Evolutionary conservation across 2,113 vertebrate species (phyloP).

Genomic region (Festucalex cinctus): DNA sequence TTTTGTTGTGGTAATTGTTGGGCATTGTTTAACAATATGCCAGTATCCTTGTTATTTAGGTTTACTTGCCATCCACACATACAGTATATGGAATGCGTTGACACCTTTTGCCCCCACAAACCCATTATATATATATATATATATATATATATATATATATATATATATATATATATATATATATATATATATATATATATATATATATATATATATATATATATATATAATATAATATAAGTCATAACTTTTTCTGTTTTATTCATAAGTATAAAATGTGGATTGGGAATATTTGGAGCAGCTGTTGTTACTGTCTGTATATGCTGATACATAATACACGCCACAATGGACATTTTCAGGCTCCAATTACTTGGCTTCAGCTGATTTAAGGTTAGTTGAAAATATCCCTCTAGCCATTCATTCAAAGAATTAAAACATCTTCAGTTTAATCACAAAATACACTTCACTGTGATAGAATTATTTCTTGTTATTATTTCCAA

Average conservation of each 20-base stretch:
- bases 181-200: no score
- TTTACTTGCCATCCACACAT: no score
- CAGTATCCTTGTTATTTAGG: no score
- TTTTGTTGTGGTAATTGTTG: no score
- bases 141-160: no score
- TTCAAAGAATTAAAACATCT: slow-evolving; percentile 26
- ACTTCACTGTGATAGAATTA: not conserved
- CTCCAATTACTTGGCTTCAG: slow-evolving; percentile 8
- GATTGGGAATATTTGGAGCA: not conserved
- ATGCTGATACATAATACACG: slow-evolving; percentile 1
- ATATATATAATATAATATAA: no score
- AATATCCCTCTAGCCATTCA: slow-evolving; percentile 17
- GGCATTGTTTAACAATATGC: no score
- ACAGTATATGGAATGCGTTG: no score
- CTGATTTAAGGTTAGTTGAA: slow-evolving; percentile 22
- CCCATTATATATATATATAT: no score
- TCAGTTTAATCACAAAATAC: slow-evolving; percentile 26
- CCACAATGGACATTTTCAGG: not conserved
- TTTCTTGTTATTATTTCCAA: slow-evolving; percentile 1
- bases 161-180: no score
- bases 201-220: no score
- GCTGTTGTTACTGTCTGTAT: not conserved
- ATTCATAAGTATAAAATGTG: not conserved
- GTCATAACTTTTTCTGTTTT: not conserved
- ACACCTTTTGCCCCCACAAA: no score